A percentile compares a stretch with the other conserved stretches of the same genome.
phyloP scores from a whole-genome alignment of 2,113 vertebrate genomes.

The Gambusia affinis region DNA sequence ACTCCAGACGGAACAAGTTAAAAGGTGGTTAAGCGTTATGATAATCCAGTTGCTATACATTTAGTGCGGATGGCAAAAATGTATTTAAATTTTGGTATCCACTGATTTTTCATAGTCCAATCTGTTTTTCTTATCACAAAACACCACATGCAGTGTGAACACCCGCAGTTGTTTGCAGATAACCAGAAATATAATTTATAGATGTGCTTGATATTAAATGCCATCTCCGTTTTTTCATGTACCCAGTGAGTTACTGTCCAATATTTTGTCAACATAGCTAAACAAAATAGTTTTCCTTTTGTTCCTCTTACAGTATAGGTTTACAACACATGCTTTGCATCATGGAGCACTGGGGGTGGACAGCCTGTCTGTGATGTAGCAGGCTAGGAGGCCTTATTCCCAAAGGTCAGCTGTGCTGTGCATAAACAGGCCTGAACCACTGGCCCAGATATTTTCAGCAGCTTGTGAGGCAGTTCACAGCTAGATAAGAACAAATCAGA shows the following conservation, averaged over 20 bases:
- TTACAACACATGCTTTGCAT: slow-evolving; percentile 33
- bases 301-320: not conserved
- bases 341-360: slow-evolving; percentile 18
- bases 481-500: slow-evolving; percentile 67
- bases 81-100: not conserved
- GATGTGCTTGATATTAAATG: slow-evolving; percentile 68
- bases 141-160: slow-evolving; percentile 36
- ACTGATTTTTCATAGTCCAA: not conserved
- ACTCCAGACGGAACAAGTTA: too few species aligned
- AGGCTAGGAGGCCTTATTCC: slow-evolving; percentile 53
- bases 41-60: too few species aligned
- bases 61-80: too few species aligned
- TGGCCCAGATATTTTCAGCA: slow-evolving; percentile 57
- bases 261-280: not conserved
- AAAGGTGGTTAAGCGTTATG: too few species aligned
- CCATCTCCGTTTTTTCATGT: not conserved
- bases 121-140: slow-evolving; percentile 42
- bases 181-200: slow-evolving; percentile 44
- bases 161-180: slow-evolving; percentile 36
- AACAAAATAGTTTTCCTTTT: not conserved
- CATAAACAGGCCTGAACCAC: slow-evolving; percentile 68
- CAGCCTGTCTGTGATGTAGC: slow-evolving; percentile 39
- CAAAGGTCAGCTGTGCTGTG: slow-evolving; percentile 50
- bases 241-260: not conserved
- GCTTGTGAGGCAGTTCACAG: slow-evolving; percentile 50